Evolutionary conservation across 2,888 invertebrate species (phyloP).

Genomic region (Neoscelio sp.): DNA sequence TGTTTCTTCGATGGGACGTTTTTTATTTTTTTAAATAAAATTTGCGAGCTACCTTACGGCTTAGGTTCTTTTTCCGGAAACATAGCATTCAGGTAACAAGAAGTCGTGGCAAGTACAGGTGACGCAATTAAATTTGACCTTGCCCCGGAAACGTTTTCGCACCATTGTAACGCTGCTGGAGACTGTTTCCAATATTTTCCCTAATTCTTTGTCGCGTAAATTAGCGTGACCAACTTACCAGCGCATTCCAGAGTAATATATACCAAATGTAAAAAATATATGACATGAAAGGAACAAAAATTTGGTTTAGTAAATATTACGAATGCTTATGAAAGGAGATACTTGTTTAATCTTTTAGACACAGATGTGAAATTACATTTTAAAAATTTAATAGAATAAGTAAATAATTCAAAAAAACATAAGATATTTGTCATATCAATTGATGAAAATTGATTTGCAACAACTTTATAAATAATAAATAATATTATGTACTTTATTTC

Average conservation of each 20-base stretch:
- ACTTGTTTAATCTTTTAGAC: no score
- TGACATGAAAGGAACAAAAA: neutral
- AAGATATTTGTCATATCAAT: no score
- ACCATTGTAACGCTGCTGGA: constrained; percentile 69
- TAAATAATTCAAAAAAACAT: no score
- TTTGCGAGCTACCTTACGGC: constrained; percentile 74
- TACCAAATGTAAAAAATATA: constrained; percentile 11
- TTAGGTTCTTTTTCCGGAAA: constrained; percentile 70
- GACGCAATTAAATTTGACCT: constrained; percentile 80
- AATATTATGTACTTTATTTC: no score
- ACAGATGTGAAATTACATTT: no score
- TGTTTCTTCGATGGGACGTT: constrained; percentile 72
- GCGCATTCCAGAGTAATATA: constrained; percentile 26
- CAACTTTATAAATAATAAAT: no score
- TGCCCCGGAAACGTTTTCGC: constrained; percentile 79
- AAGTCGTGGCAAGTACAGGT: constrained; percentile 75
- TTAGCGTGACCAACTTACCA: constrained; percentile 68
- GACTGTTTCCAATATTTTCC: constrained; percentile 66
- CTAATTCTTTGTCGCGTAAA: constrained; percentile 63
- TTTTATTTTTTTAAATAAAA: constrained; percentile 71
- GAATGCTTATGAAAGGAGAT: no score
- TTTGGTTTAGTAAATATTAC: no score
- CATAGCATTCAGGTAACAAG: constrained; percentile 62
- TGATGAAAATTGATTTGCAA: no score
- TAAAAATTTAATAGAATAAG: no score